Evolutionary conservation across 2,113 vertebrate species (phyloP), one percentile per base, ranked within the genome.

Genomic region (Coptodon bakossiorum): DNA sequence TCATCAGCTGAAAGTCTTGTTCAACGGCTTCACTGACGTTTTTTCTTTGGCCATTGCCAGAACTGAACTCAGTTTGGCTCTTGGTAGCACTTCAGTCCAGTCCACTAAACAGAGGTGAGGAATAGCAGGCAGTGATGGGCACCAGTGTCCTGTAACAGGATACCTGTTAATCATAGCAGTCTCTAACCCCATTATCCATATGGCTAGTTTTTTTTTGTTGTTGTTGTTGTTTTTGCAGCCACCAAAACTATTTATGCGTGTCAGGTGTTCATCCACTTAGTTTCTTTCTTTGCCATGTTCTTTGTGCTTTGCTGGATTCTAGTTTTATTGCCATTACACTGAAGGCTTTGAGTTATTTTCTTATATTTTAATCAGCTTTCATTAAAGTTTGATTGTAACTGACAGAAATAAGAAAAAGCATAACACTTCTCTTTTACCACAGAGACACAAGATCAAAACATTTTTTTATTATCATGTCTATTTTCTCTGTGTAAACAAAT

Each of bases 171-270:
- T 73, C 5, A 24, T 43, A 71, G 66, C 12, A 1, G 1, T 24
- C 38, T 3, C 13, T 16, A 71, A 43, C 7, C 27, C n/a, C 66
- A 45, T 43, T 43, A 45, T 27, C 38, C 13, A 45, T 24, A 19
- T 34, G 9, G 29, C 27, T 59, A 59, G 13, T 12, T 3, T 0
- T 1, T 52, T 1, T 52, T n/a, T 2, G n/a, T n/a, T n/a, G n/a
- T n/a, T n/a, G n/a, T n/a, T n/a, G n/a, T n/a, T n/a, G n/a, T 11
- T 59, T 31, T 61, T 17, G 9, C 9, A 19, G 0, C 0, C 31
- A 34, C 59, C 0, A 66, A 38, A 36, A 34, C 0, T 61, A n/a
- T 63, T 63, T 71, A 3, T 40, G 12, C 38, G 6, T 0, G 22
- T 71, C 5, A 71, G 38, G 8, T 43, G 38, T 45, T 45, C n/a